Evolutionary conservation across 2,797 vertebrate species (phyloP).

Genomic region (Saxicola maurus): DNA sequence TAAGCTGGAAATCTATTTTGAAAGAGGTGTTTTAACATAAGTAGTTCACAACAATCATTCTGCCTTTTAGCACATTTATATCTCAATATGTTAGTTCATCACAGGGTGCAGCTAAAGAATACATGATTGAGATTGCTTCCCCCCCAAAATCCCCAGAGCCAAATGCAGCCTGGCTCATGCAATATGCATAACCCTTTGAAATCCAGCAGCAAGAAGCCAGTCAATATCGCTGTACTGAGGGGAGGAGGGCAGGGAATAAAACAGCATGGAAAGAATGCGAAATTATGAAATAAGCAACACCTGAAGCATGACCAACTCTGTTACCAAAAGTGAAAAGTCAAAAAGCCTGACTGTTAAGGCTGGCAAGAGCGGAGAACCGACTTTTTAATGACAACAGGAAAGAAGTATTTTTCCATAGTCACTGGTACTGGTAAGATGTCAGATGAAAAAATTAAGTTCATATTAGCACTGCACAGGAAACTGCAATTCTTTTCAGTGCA

Average conservation of each 20-base stretch:
- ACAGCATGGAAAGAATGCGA: neutral
- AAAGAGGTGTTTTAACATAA: neutral
- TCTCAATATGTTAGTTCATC: neutral
- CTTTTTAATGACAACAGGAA: neutral
- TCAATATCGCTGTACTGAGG: neutral
- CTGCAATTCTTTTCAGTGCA: neutral
- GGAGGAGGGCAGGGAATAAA: neutral
- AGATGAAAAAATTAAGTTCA: neutral
- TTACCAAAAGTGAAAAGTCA: neutral
- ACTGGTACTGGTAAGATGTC: neutral
- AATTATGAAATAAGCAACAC: neutral
- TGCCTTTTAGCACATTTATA: neutral
- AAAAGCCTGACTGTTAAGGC: neutral
- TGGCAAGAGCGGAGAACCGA: neutral
- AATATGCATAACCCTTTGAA: neutral
- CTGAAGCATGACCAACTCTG: neutral
- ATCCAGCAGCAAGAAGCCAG: neutral
- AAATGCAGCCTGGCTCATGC: neutral
- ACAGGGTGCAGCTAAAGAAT: neutral
- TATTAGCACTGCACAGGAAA: neutral
- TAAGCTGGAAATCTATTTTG: slow-evolving; percentile 83
- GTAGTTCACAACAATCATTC: neutral
- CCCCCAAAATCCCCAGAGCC: neutral
- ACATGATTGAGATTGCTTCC: neutral
- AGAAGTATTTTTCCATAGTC: neutral